Base-by-base conservation (phyloP, 2,113 vertebrate genomes). In the Donacobius atricapilla region DNA sequence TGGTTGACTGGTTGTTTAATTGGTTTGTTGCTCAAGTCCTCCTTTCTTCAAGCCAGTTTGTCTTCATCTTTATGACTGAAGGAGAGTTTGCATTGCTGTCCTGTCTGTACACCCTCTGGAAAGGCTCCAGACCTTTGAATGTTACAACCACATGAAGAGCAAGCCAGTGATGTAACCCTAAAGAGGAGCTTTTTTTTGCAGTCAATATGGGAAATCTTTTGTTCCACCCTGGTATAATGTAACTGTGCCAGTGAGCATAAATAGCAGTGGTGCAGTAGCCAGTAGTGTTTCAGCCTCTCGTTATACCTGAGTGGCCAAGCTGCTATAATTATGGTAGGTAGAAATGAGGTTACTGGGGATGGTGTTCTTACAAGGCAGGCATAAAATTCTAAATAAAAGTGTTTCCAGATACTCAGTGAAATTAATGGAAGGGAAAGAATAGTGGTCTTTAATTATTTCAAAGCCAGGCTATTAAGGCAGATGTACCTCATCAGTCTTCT, bases 401-500 rank as follows among this genome's bases (percentile, higher is more conserved):
- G 87, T 89, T 93, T 95, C 56, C 61, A 83, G 47, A 84, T 64
- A 88, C 20, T 75, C 53, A 50, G 1, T 40, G 64, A 93, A 95
- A 93, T 96, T 64, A 96, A 92, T 92, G 86, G 65, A 58, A 93
- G 25, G 56, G 68, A 84, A 89, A 78, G 72, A 78, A 87, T 44
- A 57, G 64, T 45, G 79, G 40, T 64, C 86, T 95, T 94, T 89
- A 71, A 96, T 94, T 92, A 95, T 90, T 95, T 78, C 80, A 70
- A 35, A 76, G 72, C 35, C 71, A 83, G 87, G 72, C 57, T 79
- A 56, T 83, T 73, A 88, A 91, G 71, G 90, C 82, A 96, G 71
- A 86, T 90, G 91, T 88, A 61, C 54, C 93, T 83, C 81, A 94
- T 93, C 91, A 85, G 81, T 93, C 84, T 93, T 93, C 30, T 16